These are phyloP conservation scores for Ianthella basta DNA, from an alignment of 37 sponge, comb jelly and placozoan genomes.

Conservation along the genomic window DNA sequence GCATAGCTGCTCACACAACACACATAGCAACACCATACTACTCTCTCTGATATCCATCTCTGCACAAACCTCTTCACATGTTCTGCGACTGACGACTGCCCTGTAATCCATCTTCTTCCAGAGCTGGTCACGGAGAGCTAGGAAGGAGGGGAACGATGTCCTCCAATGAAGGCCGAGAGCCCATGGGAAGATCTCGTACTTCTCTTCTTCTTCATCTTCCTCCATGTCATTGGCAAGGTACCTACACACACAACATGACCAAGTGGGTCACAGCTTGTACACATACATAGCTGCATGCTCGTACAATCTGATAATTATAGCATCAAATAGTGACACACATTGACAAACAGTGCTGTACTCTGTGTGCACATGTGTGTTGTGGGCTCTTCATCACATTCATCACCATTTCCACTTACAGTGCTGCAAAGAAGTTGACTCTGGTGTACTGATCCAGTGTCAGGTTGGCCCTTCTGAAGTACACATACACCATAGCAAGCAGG, in stretches of 20 bases:
- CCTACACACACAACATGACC: too few relatives aligned
- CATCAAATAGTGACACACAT: too few relatives aligned
- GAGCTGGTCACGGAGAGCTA: constrained; percentile 59
- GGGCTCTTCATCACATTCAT: too few relatives aligned
- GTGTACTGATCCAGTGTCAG: constrained; percentile 64
- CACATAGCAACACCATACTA: too few relatives aligned
- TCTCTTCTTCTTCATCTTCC: constrained; percentile 89
- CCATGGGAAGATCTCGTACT: constrained; percentile 88
- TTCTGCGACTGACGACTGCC: constrained; percentile 80
- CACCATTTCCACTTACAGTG: constrained; percentile 70
- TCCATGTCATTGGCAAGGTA: constrained; percentile 91
- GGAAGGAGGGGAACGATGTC: constrained; percentile 56
- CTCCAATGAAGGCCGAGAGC: constrained; percentile 77
- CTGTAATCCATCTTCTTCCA: constrained; percentile 83
- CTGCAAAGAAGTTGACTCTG: constrained; percentile 72
- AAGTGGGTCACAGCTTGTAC: too few relatives aligned
- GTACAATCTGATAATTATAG: too few relatives aligned
- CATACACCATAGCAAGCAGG: constrained; percentile 85
- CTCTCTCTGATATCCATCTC: too few relatives aligned
- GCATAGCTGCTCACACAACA: too few relatives aligned
- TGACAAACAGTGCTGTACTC: too few relatives aligned
- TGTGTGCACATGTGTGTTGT: too few relatives aligned
- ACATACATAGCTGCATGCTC: too few relatives aligned
- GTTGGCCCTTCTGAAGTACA: constrained; percentile 79
- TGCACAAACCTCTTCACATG: constrained; percentile 83